Percentiles rank a stretch among this genome's conserved stretches.
phyloP scores from a whole-genome alignment of 1,140 invertebrate genomes.

The Penaeus japonicus region DNA sequence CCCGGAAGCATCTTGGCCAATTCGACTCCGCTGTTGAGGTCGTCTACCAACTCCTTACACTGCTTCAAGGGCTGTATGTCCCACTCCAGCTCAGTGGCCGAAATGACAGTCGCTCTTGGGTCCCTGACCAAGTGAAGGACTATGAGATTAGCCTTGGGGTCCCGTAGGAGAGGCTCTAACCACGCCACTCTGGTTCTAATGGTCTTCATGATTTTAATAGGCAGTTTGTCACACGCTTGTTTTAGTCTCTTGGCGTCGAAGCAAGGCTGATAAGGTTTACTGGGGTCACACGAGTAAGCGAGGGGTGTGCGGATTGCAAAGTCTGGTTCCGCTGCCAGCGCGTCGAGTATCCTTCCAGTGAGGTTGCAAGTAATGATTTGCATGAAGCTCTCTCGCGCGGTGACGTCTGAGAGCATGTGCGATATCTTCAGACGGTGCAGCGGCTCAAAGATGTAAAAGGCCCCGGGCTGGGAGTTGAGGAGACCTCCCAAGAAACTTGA shows the following conservation, averaged over 20 bases:
- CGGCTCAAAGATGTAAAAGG: conserved; percentile 33
- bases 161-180: neutral
- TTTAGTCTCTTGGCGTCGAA: neutral
- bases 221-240: neutral
- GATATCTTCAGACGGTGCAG: neutral
- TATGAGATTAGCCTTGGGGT: neutral
- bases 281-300: neutral
- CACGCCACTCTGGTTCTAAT: neutral
- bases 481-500: neutral
- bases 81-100: neutral
- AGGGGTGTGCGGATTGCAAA: neutral
- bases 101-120: neutral
- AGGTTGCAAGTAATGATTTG: neutral
- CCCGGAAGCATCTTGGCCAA: neutral
- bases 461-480: neutral
- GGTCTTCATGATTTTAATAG: conserved; percentile 17
- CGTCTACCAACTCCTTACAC: neutral
- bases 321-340: neutral
- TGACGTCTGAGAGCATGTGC: neutral
- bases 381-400: neutral
- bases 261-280: neutral
- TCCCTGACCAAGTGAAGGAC: conserved; percentile 28
- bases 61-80: neutral
- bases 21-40: neutral
- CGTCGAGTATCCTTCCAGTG: neutral